A percentile compares a stretch with the other conserved stretches of the same genome.
Evolutionary conservation across 2,113 vertebrate species (phyloP).

Genomic region (Stictonetta naevosa): DNA sequence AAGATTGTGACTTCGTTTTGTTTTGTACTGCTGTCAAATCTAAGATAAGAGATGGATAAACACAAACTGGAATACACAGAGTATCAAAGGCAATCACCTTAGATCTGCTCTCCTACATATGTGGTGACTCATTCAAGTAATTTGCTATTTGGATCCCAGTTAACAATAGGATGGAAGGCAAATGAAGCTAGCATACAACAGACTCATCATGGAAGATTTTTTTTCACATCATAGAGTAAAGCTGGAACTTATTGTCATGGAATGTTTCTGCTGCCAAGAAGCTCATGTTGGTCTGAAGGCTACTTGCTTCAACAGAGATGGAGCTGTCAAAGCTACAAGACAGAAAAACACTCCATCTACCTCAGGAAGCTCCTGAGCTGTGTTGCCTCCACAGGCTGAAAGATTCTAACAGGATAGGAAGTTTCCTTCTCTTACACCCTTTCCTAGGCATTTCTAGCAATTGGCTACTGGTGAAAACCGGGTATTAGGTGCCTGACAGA

Average conservation of each 20-base stretch:
- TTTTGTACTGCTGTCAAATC: constrained; percentile 6
- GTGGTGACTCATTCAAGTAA: neutral
- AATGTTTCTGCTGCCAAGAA: neutral
- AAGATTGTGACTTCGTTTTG: constrained; percentile 18
- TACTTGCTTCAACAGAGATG: neutral
- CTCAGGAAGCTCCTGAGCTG: rapidly evolving
- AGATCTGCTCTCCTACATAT: neutral
- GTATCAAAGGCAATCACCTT: neutral
- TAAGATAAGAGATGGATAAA: constrained; percentile 26
- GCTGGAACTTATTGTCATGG: neutral
- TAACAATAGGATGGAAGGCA: neutral
- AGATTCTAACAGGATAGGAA: neutral
- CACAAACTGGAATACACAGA: constrained; percentile 21
- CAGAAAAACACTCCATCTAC: neutral
- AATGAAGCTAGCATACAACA: neutral
- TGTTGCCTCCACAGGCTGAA: rapidly evolving
- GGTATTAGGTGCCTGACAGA: neutral
- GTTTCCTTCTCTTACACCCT: neutral
- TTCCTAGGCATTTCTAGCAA: neutral
- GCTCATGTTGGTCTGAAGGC: neutral
- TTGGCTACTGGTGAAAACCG: neutral
- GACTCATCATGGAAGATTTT: neutral
- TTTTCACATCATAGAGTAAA: neutral
- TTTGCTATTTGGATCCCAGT: neutral
- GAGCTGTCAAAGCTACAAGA: neutral